Base-by-base conservation (phyloP, 2,113 vertebrate genomes). In the Lasiurus cinereus region DNA sequence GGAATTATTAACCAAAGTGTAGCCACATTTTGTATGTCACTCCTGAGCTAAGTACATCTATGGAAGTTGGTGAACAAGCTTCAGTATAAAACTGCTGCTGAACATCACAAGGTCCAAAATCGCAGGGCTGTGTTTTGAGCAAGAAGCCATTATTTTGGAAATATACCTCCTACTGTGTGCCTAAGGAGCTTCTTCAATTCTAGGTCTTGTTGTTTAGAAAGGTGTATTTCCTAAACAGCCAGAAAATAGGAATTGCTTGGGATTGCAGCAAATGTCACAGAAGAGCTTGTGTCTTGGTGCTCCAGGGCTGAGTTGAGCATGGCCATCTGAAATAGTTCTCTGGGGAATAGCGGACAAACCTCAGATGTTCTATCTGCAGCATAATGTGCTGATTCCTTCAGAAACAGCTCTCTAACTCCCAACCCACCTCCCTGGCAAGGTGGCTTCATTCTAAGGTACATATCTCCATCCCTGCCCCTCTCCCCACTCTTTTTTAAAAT, bases 121-220 rank as follows among this genome's bases (percentile, higher is more conserved):
- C 52, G 22, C 46, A 93, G 52, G 15, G 31, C 36, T 72, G 15
- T 43, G 54, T 85, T 78, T 94, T 83, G 27, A 54, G 27, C 16
- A 87, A 36, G 31, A 91, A 79, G 59, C 59, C 76, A 46, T 15
- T 77, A 85, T 64, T 94, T 91, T 82, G 46, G 76, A 70, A 72
- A 33, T 31, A 83, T 0, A 27, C 19, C n/a, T 94, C n/a, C 70
- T 74, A 59, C 24, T 16, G 14, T 8, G 22, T 70, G 46, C 8
- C 13, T 46, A 72, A 67, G 76, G 93, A 94, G 31, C 18, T 46
- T 22, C 62, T 69, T 93, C 5, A 2, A 8, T 79, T 73, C 69
- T 77, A 91, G 36, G 72, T 73, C 15, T 46, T 39, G 8, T 33
- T 69, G 52, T 54, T 69, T 14, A 77, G 73, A 88, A 79, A 50